Evolutionary conservation across 30 jellyfish, hydroid and myxozoan species (phyloP), one percentile per base, ranked within the genome.

Genomic region (Chironex yamaguchii): DNA sequence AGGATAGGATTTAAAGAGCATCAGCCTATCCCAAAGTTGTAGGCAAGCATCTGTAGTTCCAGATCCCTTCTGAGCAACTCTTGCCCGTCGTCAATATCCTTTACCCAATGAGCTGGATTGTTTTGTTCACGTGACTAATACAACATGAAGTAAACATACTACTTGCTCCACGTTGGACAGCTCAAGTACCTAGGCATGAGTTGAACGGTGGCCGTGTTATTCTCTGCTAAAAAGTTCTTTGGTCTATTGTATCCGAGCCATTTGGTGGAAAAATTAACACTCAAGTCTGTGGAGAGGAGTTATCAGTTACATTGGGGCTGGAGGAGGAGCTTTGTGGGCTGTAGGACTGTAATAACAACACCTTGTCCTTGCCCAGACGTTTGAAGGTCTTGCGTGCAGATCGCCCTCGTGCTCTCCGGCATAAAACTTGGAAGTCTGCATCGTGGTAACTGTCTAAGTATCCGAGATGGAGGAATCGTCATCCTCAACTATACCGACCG

Each of bases 401-500:
- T 42, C 58, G 58, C 58, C 58, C 58, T 42, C 58, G 58, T 42
- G 58, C 58, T 42, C 58, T 6, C 13, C 17, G 58, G n/a, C n/a
- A n/a, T n/a, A n/a, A n/a, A n/a, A n/a, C n/a, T n/a, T n/a, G n/a
- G n/a, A n/a, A n/a, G n/a, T n/a, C n/a, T n/a, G n/a, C n/a, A n/a
- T n/a, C n/a, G n/a, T n/a, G n/a, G n/a, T n/a, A n/a, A n/a, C n/a
- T n/a, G n/a, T n/a, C n/a, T n/a, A n/a, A n/a, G n/a, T n/a, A n/a
- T n/a, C n/a, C n/a, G n/a, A n/a, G n/a, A n/a, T n/a, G n/a, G n/a
- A n/a, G n/a, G n/a, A n/a, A n/a, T n/a, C n/a, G n/a, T n/a, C n/a
- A n/a, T n/a, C n/a, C n/a, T n/a, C n/a, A 13, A 26, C 86, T 2
- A 49, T 72, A 11, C 97, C 97, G 17, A 89, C 97, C 0, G 97